Evolutionary conservation across 2,888 invertebrate species (phyloP), one percentile per base, ranked within the genome.

Genomic region (Drosophila meridiana): DNA sequence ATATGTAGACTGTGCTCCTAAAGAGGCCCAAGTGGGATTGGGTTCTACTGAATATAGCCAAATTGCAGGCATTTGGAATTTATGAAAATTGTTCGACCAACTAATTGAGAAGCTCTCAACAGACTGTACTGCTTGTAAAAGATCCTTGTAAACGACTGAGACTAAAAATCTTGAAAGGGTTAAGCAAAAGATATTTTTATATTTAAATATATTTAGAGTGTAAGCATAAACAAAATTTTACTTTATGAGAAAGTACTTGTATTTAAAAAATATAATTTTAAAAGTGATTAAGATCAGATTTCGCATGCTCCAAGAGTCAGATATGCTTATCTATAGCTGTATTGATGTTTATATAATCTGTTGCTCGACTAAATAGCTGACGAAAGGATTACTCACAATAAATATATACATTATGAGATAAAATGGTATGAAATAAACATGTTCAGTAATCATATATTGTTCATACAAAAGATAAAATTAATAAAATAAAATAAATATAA

Each of bases 11-110:
- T 47, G 45, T 45, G 30, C 60, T 67, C 59, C 63, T 34, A 48
- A n/a, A 55, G 28, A 32, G 20, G 28, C 43, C 45, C 14, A 8
- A 34, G 11, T 28, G 36, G 3, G n/a, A 34, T 5, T 50, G 52
- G 20, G 40, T 13, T 43, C 66, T 62, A 40, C 72, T 61, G 40
- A 13, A 40, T 28, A 34, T 34, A 11, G 20, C 13, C 11, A 2
- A 52, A 4, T 0, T 52, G 20, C 32, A 7, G 52, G 30, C 57
- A 69, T 81, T 81, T 68, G 32, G 52, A 80, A 76, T 82, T 78
- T 82, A 82, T 76, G 76, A 78, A 82, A 82, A 78, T 80, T 80
- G 66, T 60, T 57, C 59, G 38, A 59, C 50, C 55, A 28, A 50
- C 63, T 67, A 60, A 81, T 69, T 67, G 73, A 52, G 53, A 32